phyloP scores from a whole-genome alignment of 2,113 vertebrate species.

The Panthera tigris region DNA sequence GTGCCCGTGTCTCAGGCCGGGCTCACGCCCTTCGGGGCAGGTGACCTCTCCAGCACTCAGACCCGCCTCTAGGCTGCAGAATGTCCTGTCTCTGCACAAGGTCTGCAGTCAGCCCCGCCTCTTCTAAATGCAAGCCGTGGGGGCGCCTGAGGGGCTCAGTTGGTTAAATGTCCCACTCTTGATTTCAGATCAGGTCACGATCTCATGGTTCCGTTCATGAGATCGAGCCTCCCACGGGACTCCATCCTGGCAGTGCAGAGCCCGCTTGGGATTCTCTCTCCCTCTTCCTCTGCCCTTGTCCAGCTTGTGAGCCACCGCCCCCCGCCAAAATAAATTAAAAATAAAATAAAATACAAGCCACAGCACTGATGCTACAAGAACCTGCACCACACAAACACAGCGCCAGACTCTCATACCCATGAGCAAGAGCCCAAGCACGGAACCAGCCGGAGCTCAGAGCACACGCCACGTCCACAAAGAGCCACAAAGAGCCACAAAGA shows the following conservation, averaged over 20 bases:
- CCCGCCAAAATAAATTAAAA: too few relatives aligned
- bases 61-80: not conserved
- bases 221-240: too few relatives aligned
- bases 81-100: accelerated
- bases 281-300: too few relatives aligned
- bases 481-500: not conserved
- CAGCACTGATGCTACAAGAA: not conserved
- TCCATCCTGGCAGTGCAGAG: too few relatives aligned
- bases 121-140: too few relatives aligned
- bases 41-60: accelerated
- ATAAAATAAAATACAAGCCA: not conserved
- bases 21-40: accelerated
- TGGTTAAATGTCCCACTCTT: too few relatives aligned
- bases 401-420: not conserved
- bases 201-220: too few relatives aligned
- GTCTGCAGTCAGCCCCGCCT: not conserved
- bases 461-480: not conserved
- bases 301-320: too few relatives aligned
- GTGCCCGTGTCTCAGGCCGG: accelerated
- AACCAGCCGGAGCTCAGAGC: not conserved
- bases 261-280: too few relatives aligned
- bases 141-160: too few relatives aligned
- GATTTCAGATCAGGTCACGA: too few relatives aligned
- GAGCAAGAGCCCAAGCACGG: not conserved
- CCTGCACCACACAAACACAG: accelerated